phyloP scores from a whole-genome alignment of 2,888 invertebrate species.

The Lithosia quadra region DNA sequence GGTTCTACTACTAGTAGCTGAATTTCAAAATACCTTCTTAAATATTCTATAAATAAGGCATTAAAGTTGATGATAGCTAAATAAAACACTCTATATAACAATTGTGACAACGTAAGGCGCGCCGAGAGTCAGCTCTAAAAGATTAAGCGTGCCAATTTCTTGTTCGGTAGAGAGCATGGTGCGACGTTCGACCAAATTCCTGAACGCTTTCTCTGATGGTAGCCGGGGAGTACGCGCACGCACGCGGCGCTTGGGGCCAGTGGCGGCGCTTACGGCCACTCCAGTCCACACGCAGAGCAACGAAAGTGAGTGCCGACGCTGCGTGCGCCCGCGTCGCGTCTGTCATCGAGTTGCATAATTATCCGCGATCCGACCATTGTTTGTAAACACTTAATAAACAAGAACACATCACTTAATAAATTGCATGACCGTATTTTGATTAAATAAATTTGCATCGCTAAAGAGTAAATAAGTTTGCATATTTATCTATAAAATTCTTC shows the following conservation, averaged over 20 bases:
- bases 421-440: conserved; percentile 78
- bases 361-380: conserved; percentile 81
- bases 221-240: conserved; percentile 49
- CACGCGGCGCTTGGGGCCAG: conserved; percentile 30
- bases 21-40: background rate
- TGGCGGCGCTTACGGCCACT: conserved; percentile 37
- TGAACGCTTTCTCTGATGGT: conserved; percentile 82
- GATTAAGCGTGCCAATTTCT: conserved; percentile 53
- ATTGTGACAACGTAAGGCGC: background rate
- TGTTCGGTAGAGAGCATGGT: conserved; percentile 63
- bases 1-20: background rate
- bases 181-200: conserved; percentile 76
- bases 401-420: conserved; percentile 67
- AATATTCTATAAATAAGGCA: background rate
- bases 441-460: conserved; percentile 56
- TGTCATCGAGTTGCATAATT: conserved; percentile 85
- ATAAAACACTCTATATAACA: background rate
- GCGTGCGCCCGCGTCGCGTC: conserved; percentile 65
- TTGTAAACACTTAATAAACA: conserved; percentile 82
- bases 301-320: conserved; percentile 80
- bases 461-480: conserved; percentile 55
- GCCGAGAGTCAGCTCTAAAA: conserved; percentile 47
- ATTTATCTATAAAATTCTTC: conserved; percentile 51
- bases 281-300: conserved; percentile 67
- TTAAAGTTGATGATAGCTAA: background rate